These are phyloP conservation scores for Tolypeutes matacus DNA, from an alignment of 2,797 vertebrate species.

Conservation along the genomic window DNA sequence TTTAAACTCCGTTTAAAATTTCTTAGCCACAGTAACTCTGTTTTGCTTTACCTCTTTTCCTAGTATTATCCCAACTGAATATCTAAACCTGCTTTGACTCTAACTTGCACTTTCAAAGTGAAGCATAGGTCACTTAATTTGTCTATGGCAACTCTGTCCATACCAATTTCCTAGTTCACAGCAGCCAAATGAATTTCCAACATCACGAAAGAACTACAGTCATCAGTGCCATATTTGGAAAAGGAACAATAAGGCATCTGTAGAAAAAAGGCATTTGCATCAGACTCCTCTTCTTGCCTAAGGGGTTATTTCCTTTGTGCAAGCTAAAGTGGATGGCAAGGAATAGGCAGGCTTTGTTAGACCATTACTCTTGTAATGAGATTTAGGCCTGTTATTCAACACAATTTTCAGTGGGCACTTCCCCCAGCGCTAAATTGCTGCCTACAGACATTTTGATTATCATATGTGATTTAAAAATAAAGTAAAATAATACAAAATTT, in stretches of 20 bases:
- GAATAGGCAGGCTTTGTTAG: conserved; percentile 54
- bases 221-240: background rate
- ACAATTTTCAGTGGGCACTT: conserved; percentile 74
- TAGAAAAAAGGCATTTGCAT: conserved; percentile 36
- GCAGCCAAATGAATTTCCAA: conserved; percentile 14
- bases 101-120: background rate
- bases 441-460: conserved; percentile 62
- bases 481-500: conserved; percentile 40
- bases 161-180: background rate
- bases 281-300: conserved; percentile 29
- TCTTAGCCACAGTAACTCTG: no score
- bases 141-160: conserved; percentile 41
- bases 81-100: conserved; percentile 16
- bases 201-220: background rate
- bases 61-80: conserved; percentile 38
- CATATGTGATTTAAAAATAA: conserved; percentile 71
- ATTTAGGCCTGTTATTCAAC: conserved; percentile 66
- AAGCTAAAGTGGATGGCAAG: conserved; percentile 62
- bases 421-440: conserved; percentile 57
- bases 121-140: conserved; percentile 29
- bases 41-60: no score
- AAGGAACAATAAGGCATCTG: conserved; percentile 62
- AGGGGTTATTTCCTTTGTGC: conserved; percentile 42
- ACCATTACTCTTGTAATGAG: conserved; percentile 46
- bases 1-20: no score